Base-by-base conservation (phyloP, 2,888 invertebrate species). In the Drosophila mettleri region DNA sequence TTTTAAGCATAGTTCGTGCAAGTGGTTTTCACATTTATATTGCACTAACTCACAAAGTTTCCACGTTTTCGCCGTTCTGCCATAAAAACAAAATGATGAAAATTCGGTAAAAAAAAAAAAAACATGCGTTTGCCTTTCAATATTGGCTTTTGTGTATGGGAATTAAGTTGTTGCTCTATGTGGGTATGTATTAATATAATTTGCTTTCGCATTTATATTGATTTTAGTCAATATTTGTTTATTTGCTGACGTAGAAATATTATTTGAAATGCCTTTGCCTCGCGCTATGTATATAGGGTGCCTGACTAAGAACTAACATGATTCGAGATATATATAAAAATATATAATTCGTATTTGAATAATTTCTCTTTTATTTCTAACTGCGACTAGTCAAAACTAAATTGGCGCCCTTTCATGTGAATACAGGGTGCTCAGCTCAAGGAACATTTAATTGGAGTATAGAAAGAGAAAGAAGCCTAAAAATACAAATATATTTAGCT, bases 141-240 rank as follows among this genome's bases (percentile, higher is more conserved):
- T 41, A 49, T 53, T 58, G 10, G 14, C 52, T 58, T 36, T 74
- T 63, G 64, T 73, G 58, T 80, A 60, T 70, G 10, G 55, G 39
- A 55, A 62, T 70, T 70, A 61, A 60, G 73, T 78, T 77, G 60
- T 71, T 65, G 53, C 66, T 49, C 39, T 69, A 12, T n/a, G n/a
- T 34, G 22, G 33, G 20, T 34, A 43, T 34, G 27, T 61, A 18
- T 18, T 18, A 31, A 12, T 39, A 14, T 51, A 14, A 14, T n/a
- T 65, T 52, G 49, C 43, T 61, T 51, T 57, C 67, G 62, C 66
- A 36, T 69, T 80, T 71, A 52, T 78, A 84, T 86, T 74, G 86
- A 87, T 85, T 84, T 66, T 58, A 77, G 70, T 65, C 77, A 86
- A 83, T 83, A 82, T 87, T 85, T 87, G 82, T 83, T 83, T 87